phyloP scores from a whole-genome alignment of 2,113 vertebrate genomes.

The Choloepus hoffmanni region DNA sequence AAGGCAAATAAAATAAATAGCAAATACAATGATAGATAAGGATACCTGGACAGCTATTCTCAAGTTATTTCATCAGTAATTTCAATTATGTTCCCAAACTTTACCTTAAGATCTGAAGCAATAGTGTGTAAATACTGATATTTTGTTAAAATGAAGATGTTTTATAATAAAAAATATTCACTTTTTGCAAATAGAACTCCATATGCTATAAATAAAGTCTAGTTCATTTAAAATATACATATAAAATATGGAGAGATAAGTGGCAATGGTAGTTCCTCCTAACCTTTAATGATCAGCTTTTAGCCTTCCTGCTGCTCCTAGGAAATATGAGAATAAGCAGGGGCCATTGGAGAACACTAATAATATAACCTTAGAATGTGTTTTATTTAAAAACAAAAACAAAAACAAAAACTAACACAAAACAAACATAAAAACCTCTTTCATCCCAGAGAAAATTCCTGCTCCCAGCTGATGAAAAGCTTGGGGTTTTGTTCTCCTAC shows the following conservation, averaged over 20 bases:
- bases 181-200: constrained; percentile 38
- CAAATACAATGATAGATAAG: constrained; percentile 49
- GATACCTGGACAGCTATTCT: constrained; percentile 63
- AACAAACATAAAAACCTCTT: not conserved
- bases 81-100: constrained; percentile 59
- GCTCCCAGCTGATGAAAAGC: constrained; percentile 59
- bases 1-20: constrained; percentile 29
- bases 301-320: not conserved
- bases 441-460: constrained; percentile 50
- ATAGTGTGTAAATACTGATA: constrained; percentile 57
- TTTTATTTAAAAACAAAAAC: constrained; percentile 7
- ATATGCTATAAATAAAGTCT: not conserved
- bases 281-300: constrained; percentile 27
- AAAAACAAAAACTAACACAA: not conserved
- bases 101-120: constrained; percentile 58
- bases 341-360: not conserved
- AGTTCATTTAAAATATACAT: not conserved
- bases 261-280: not conserved
- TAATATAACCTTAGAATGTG: not conserved
- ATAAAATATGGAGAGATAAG: not conserved
- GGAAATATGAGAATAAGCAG: not conserved
- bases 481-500: constrained; percentile 62
- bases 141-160: constrained; percentile 69
- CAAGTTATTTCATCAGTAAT: constrained; percentile 61
- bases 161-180: constrained; percentile 69